Evolutionary conservation across 1,140 invertebrate genomes (phyloP), one percentile per base, ranked within the genome.

Genomic region (Mya arenaria): DNA sequence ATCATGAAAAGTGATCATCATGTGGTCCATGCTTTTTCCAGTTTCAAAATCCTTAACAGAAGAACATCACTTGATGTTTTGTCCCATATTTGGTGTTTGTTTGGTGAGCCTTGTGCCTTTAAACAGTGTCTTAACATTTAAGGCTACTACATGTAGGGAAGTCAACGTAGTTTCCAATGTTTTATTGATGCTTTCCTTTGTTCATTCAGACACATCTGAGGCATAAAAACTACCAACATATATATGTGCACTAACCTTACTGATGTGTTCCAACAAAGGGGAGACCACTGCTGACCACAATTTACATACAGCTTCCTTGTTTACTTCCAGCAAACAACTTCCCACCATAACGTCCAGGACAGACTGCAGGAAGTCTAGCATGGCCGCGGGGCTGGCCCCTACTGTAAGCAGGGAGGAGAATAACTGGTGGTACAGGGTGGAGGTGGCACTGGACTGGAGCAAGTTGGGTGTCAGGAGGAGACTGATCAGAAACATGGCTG

Each of bases 301-400:
- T 56, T 85, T 84, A 86, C 88, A 89, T n/a, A 91, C 32, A 10
- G 56, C 34, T 36, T 91, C 90, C 25, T 75, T 41, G n/a, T 72
- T 82, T 19, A 85, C 75, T 0, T 88, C 32, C 58, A 65, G 86
- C 36, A 74, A n/a, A 10, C 82, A 72, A 10, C 86, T 84, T 34
- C 68, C 34, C 25, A 86, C 82, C 68, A 91, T 28, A 8, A 91
- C 48, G n/a, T 88, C 81, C n/a, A 90, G 30, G 0, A 89, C 84
- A 25, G 86, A 74, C 75, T 92, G 87, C 41, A 87, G 82, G 60
- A 90, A 92, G n/a, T 84, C 85, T 10, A 92, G 86, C 0, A 85
- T 85, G 2, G 87, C 84, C 25, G 85, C 56, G 0, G 68, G 60
- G 41, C 84, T 86, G 6, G 88, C 71, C 19, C 90, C 88, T 72